A percentile compares a stretch with the other conserved stretches of the same genome.
Evolutionary conservation across 1,140 invertebrate species (phyloP).

Genomic region (Ceratosolen fusciceps): DNA sequence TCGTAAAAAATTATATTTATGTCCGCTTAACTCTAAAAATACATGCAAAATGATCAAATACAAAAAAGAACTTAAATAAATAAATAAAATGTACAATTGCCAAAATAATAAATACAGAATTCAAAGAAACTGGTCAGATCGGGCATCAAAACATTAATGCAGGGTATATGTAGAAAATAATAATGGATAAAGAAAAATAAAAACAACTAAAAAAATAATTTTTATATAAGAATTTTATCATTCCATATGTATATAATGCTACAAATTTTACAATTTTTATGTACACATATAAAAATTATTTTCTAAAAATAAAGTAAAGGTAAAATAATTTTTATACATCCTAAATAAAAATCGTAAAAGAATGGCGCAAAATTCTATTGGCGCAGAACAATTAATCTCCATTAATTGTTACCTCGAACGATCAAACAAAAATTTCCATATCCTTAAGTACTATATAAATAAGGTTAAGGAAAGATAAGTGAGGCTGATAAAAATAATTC

Average conservation of each 20-base stretch:
- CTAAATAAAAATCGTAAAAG: slow-evolving; percentile 51
- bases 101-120: too few species aligned
- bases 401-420: slow-evolving; percentile 36
- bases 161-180: slow-evolving; percentile 18
- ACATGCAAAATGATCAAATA: not conserved
- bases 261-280: slow-evolving; percentile 51
- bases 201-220: slow-evolving; percentile 49
- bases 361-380: slow-evolving; percentile 16
- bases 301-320: slow-evolving; percentile 36
- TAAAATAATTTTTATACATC: slow-evolving; percentile 51
- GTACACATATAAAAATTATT: slow-evolving; percentile 51
- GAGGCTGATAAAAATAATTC: slow-evolving; percentile 19
- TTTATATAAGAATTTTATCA: slow-evolving; percentile 49
- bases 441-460: slow-evolving; percentile 15
- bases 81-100: slow-evolving; percentile 5
- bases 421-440: slow-evolving; percentile 34
- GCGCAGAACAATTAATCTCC: slow-evolving; percentile 43
- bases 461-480: not conserved
- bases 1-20: too few species aligned
- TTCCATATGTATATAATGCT: slow-evolving; percentile 37
- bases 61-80: not conserved
- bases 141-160: slow-evolving; percentile 14
- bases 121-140: too few species aligned
- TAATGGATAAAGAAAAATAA: slow-evolving; percentile 43
- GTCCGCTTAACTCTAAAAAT: too few species aligned